Base-by-base conservation (phyloP, 2,888 invertebrate species). In the Mythimna loreyi region DNA sequence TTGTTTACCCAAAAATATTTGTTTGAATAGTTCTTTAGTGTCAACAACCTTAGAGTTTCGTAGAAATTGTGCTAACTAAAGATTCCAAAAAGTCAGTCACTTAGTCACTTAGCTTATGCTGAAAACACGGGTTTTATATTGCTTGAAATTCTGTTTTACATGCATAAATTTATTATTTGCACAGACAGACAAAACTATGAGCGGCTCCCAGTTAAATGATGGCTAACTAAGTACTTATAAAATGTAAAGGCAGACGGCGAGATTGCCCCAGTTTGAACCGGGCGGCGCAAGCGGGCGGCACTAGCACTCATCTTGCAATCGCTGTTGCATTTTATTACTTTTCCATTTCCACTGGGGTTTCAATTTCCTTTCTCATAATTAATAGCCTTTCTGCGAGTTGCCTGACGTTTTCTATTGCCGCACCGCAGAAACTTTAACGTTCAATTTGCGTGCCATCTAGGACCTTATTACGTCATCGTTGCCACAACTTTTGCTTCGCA, bases 291-390 rank as follows among this genome's bases (percentile, higher is more conserved):
- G 68, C 80, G 64, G 75, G 72, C 79, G 80, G 77, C 79, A 78
- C 80, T 86, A 80, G 88, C 88, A 92, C 93, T 94, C 94, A 92
- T 94, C 94, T 91, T 89, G 92, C 92, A 93, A 94, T 94, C 92
- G 92, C 92, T 94, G 93, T 94, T 93, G 94, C 94, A 95, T 96
- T 95, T 95, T 95, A 95, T 95, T 96, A 95, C 95, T 95, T 94
- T 95, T 94, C 94, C 93, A 96, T 96, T 95, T 95, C 95, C 96
- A 92, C 90, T 92, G 94, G 92, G 95, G 93, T 94, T 95, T 95
- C 95, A 93, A 95, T 96, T 94, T 95, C 95, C 95, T 92, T 92
- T 92, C 92, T 92, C 91, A 94, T 95, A 95, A 96, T 95, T 95
- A 95, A 95, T 94, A 94, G 94, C 92, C 91, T 94, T 92, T 93